Evolutionary conservation across 2,888 invertebrate genomes (phyloP).

Genomic region (Deilephila porcellus): DNA sequence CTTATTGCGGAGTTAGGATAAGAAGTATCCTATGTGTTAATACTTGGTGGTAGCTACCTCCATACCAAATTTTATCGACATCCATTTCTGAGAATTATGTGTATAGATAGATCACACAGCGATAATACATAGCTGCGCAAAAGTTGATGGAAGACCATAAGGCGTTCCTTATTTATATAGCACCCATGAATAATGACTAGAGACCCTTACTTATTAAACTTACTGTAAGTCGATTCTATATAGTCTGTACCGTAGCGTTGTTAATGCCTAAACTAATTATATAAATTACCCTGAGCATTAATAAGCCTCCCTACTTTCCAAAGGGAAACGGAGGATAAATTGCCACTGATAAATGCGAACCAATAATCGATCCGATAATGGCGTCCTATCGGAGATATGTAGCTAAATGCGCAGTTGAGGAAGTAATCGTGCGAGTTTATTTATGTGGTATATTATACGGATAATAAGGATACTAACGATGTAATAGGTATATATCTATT

Average conservation of each 20-base stretch:
- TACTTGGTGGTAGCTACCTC: no score
- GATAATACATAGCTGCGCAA: no score
- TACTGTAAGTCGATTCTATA: not conserved
- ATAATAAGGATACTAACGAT: not conserved
- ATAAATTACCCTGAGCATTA: slow-evolving; percentile 7
- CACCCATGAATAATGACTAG: no score
- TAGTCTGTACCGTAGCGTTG: not conserved
- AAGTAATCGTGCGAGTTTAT: not conserved
- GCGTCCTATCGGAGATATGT: slow-evolving; percentile 13
- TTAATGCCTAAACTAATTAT: slow-evolving; percentile 4
- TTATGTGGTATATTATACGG: not conserved
- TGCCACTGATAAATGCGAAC: slow-evolving; percentile 22
- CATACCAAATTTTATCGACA: no score
- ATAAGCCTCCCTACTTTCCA: slow-evolving; percentile 8
- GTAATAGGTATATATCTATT: not conserved
- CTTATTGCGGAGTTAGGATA: no score
- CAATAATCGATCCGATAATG: slow-evolving; percentile 22
- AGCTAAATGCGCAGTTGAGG: not conserved
- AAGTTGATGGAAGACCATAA: not conserved
- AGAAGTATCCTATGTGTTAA: no score
- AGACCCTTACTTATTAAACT: no score
- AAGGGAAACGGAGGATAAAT: slow-evolving; percentile 12
- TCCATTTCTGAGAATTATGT: no score
- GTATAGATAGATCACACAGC: no score
- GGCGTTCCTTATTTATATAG: not conserved